Conservation (phyloP, 2,113 vertebrate species). For the Probosciger aterrimus region DNA sequence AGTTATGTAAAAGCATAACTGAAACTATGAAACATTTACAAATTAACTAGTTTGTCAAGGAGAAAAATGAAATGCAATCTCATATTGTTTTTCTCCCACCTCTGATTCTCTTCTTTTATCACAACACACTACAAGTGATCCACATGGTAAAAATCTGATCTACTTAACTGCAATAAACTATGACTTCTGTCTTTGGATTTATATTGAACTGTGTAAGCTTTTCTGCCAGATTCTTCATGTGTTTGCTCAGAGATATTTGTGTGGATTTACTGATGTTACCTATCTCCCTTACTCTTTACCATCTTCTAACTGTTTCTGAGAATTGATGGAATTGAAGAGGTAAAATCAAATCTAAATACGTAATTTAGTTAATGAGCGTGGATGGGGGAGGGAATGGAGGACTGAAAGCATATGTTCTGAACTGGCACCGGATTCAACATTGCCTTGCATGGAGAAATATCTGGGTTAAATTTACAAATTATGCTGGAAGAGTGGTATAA, state of each 20-base stretch:
- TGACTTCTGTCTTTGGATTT: background rate
- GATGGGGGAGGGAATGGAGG: background rate
- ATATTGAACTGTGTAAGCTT: background rate
- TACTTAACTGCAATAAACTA: background rate
- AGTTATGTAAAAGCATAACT: slow-evolving; percentile 42
- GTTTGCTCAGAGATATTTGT: background rate
- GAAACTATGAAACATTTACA: slow-evolving; percentile 43
- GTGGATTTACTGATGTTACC: too few species aligned
- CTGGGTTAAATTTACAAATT: background rate
- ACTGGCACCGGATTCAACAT: background rate
- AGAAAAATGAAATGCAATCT: background rate
- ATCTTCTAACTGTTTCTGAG: background rate
- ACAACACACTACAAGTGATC: background rate
- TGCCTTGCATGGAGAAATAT: background rate
- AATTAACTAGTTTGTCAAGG: slow-evolving; percentile 24
- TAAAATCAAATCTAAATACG: background rate
- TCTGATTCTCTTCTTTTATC: slow-evolving; percentile 1
- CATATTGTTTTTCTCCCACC: background rate
- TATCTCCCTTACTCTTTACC: too few species aligned
- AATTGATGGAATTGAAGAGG: background rate
- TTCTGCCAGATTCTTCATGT: background rate
- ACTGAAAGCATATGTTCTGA: background rate
- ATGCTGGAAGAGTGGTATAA: background rate
- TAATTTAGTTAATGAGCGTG: background rate
- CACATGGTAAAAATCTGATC: background rate